These are phyloP conservation scores for Bubo scandiacus DNA, from an alignment of 2,113 vertebrate species.

Conservation along the genomic window DNA sequence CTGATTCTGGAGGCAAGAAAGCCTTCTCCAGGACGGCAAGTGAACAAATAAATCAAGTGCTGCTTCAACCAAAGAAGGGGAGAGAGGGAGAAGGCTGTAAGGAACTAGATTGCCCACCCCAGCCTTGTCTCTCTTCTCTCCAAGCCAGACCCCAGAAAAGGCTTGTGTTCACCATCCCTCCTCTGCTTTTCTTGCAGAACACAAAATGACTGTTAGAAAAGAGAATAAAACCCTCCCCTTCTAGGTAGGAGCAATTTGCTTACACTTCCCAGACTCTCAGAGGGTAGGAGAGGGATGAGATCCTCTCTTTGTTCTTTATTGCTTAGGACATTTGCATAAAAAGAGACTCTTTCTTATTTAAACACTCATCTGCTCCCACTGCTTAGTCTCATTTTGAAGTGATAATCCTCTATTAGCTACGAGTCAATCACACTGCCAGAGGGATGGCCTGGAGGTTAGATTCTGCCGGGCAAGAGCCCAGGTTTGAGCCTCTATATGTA, in stretches of 20 bases:
- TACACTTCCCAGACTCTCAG: background rate
- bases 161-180: background rate
- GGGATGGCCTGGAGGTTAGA: background rate
- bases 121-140: background rate
- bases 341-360: background rate
- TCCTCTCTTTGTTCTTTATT: background rate
- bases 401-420: background rate
- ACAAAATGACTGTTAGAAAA: background rate
- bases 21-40: background rate
- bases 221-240: background rate
- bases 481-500: background rate
- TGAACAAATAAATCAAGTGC: background rate
- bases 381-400: background rate
- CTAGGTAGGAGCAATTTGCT: background rate
- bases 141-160: background rate
- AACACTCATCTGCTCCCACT: background rate
- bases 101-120: background rate
- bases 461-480: background rate
- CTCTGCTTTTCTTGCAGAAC: background rate
- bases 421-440: background rate
- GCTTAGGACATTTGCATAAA: background rate
- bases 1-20: background rate
- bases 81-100: background rate
- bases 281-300: background rate
- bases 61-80: background rate